These are phyloP conservation scores for Noctua janthe DNA, from an alignment of 2,888 invertebrate species.

Conservation along the genomic window DNA sequence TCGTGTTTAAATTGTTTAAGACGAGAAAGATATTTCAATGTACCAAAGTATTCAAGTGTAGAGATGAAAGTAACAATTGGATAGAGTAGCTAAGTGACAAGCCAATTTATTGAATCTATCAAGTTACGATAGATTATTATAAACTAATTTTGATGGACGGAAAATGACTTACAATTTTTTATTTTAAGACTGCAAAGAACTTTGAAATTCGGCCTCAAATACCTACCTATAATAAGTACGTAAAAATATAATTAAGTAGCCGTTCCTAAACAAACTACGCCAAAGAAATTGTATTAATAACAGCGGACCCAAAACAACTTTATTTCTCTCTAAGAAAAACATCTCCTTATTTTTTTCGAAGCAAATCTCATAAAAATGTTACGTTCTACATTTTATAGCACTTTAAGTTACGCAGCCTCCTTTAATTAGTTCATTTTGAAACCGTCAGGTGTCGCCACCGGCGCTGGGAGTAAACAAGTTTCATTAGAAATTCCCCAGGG, in stretches of 20 bases:
- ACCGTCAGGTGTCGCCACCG: conserved; percentile 68
- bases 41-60: not conserved
- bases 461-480: conserved; percentile 66
- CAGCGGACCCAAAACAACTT: conserved; percentile 33
- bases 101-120: conserved; percentile 19
- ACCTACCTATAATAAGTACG: not conserved
- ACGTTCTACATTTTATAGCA: conserved; percentile 57
- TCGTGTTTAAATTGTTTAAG: conserved; percentile 5
- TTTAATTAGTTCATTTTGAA: conserved; percentile 69
- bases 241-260: conserved; percentile 27
- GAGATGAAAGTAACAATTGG: conserved; percentile 3
- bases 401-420: conserved; percentile 58
- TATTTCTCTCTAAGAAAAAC: conserved; percentile 52
- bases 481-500: conserved; percentile 63
- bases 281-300: conserved; percentile 39
- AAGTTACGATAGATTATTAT: not conserved
- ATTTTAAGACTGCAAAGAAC: not conserved
- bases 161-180: not conserved
- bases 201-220: not conserved
- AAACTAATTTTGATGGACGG: conserved; percentile 1
- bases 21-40: not conserved
- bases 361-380: conserved; percentile 58
- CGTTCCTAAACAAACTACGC: conserved; percentile 34
- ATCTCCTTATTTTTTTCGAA: conserved; percentile 52
- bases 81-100: not conserved